Conservation (phyloP, 2,888 invertebrate genomes). For the Eurytoma adleriae region DNA sequence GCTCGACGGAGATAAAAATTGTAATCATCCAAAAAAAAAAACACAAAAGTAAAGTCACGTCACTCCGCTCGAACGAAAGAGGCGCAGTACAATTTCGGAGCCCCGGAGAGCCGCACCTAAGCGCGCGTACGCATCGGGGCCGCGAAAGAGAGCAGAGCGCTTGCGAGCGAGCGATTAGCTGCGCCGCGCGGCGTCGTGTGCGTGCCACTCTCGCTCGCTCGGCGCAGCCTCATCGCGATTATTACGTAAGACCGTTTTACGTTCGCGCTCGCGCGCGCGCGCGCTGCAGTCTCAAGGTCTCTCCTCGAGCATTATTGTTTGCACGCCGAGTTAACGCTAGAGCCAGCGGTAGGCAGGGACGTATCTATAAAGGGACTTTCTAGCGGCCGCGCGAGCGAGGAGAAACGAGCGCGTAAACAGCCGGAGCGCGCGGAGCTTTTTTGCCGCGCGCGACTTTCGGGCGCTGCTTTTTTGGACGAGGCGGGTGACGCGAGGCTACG, state of each 20-base stretch:
- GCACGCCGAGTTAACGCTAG: slow-evolving; percentile 48
- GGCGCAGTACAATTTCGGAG: too few relatives aligned
- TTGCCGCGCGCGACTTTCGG: not conserved
- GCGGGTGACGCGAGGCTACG: not conserved
- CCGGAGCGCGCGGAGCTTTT: slow-evolving; percentile 5
- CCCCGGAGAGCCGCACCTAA: not conserved
- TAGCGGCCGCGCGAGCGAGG: slow-evolving; percentile 9
- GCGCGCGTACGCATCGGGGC: not conserved
- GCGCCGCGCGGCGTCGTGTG: not conserved
- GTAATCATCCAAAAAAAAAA: too few relatives aligned
- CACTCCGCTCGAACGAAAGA: not conserved
- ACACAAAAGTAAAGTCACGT: not conserved
- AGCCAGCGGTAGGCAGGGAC: slow-evolving; percentile 36
- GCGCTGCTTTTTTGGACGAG: not conserved
- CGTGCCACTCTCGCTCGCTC: slow-evolving; percentile 13
- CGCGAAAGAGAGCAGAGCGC: slow-evolving; percentile 48
- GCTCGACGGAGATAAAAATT: too few relatives aligned
- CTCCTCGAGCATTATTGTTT: slow-evolving; percentile 56
- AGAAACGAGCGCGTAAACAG: slow-evolving; percentile 12
- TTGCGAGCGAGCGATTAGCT: slow-evolving; percentile 32
- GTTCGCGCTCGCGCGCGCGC: slow-evolving; percentile 38
- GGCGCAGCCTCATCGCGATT: slow-evolving; percentile 44
- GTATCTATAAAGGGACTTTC: slow-evolving; percentile 56
- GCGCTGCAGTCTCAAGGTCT: slow-evolving; percentile 54
- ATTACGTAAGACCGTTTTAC: slow-evolving; percentile 53